Evolutionary conservation across 1,140 invertebrate genomes (phyloP), one percentile per base, ranked within the genome.

Genomic region (Lethrus apterus): DNA sequence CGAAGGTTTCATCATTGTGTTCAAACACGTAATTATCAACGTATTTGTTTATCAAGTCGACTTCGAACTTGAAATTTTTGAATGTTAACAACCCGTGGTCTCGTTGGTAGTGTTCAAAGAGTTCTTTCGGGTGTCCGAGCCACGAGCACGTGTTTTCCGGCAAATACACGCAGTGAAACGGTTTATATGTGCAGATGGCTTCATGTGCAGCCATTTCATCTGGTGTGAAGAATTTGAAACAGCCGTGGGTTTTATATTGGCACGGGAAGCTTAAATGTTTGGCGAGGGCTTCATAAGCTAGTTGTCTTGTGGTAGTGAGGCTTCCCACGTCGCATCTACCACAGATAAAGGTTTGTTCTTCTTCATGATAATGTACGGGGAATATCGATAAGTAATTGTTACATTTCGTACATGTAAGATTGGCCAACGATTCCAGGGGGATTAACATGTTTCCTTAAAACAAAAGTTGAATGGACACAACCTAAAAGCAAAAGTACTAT

Each of bases 191-290:
- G 24, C 57, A 59, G 10, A 26, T 24, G 13, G 1, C 26, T 43
- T 59, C 57, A 29, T 59, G 57, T 13, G 24, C 19, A 35, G 44
- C 26, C 21, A 59, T 20, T 32, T 48, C 49, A n/a, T 21, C 9
- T 8, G 57, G 52, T 9, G 31, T 40, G 1, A 55, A 7, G 3
- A 48, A 30, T 26, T 48, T 32, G 14, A 46, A 18, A 19, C 57
- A 59, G 13, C 57, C 57, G 30, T 42, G 42, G 1, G 13, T 30
- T 11, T 23, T n/a, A 34, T 50, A 40, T n/a, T 20, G 23, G 30
- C 57, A 59, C 4, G 57, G 45, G 31, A 59, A 59, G 4, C 30
- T 11, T 24, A 57, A 23, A 38, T 36, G 55, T 15, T 52, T 42
- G 4, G 55, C 49, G 0, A 57, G 43, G 11, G 11, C 17, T 45